Conservation (phyloP, 2,888 invertebrate genomes). For the Harpalus rufipes region DNA sequence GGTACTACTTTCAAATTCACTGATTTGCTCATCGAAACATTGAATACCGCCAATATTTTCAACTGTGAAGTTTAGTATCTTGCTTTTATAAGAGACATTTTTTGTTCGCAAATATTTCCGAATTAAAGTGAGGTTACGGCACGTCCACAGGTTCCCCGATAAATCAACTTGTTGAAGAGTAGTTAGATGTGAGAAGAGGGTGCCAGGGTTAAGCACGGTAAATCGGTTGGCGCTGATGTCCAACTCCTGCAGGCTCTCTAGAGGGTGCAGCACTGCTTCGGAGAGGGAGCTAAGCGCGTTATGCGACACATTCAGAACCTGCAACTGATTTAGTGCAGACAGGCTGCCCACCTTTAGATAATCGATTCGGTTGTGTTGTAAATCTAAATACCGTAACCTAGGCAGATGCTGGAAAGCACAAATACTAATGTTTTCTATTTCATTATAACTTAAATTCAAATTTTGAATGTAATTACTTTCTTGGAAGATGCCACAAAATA, state of each 20-base stretch:
- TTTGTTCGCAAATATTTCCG: neutral
- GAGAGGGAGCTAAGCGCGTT: neutral
- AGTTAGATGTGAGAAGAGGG: neutral
- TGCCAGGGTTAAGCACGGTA: too few species aligned
- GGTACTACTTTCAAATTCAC: too few species aligned
- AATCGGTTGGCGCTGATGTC: neutral
- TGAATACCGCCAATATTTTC: slow-evolving; percentile 3
- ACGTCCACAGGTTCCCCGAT: slow-evolving; percentile 10
- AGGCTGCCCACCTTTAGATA: neutral
- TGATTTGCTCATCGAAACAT: neutral
- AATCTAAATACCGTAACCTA: neutral
- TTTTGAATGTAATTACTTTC: neutral
- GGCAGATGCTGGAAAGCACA: slow-evolving; percentile 3
- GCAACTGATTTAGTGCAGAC: neutral
- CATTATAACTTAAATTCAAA: slow-evolving; percentile 17
- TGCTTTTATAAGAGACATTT: neutral
- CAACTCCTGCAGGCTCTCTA: neutral
- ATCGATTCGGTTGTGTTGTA: neutral
- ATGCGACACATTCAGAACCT: neutral
- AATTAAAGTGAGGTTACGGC: neutral
- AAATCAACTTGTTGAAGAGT: slow-evolving; percentile 9
- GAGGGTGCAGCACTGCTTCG: neutral
- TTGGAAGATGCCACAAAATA: neutral
- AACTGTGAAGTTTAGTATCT: neutral
- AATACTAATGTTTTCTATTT: slow-evolving; percentile 15